Evolutionary conservation across 92 coral and sea anemone species (phyloP).

Genomic region (Nematostella vectensis): DNA sequence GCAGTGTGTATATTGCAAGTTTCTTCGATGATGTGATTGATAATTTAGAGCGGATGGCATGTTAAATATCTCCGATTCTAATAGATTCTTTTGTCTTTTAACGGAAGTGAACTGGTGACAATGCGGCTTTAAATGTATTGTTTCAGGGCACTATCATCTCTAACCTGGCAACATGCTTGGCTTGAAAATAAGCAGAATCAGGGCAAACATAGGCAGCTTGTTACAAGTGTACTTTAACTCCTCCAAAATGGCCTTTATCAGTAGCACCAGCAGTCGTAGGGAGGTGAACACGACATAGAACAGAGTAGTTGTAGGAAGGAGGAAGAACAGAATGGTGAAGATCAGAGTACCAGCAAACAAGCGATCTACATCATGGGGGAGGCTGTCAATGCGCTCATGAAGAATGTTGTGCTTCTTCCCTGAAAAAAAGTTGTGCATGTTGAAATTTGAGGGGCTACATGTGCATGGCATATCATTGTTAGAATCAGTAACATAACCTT

Average conservation of each 20-base stretch:
- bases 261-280: conserved; percentile 57
- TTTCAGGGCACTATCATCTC: too few species aligned
- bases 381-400: conserved; percentile 69
- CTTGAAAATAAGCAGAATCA: conserved; percentile 32
- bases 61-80: too few species aligned
- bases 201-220: conserved; percentile 57
- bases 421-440: conserved; percentile 16
- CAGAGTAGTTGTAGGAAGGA: conserved; percentile 79
- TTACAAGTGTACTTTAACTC: conserved; percentile 35
- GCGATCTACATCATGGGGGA: conserved; percentile 81
- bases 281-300: conserved; percentile 79
- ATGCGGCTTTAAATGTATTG: too few species aligned
- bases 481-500: too few species aligned
- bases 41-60: too few species aligned
- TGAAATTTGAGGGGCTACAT: background rate
- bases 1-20: too few species aligned
- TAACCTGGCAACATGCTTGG: conserved; percentile 79
- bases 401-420: conserved; percentile 88
- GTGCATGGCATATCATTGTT: too few species aligned
- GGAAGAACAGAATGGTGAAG: conserved; percentile 79
- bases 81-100: too few species aligned
- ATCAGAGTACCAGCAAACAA: conserved; percentile 80
- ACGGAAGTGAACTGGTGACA: too few species aligned
- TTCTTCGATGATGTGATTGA: too few species aligned
- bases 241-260: conserved; percentile 44